Evolutionary conservation across 2,888 invertebrate genomes (phyloP).

Genomic region (Caenorhabditis sp.): DNA sequence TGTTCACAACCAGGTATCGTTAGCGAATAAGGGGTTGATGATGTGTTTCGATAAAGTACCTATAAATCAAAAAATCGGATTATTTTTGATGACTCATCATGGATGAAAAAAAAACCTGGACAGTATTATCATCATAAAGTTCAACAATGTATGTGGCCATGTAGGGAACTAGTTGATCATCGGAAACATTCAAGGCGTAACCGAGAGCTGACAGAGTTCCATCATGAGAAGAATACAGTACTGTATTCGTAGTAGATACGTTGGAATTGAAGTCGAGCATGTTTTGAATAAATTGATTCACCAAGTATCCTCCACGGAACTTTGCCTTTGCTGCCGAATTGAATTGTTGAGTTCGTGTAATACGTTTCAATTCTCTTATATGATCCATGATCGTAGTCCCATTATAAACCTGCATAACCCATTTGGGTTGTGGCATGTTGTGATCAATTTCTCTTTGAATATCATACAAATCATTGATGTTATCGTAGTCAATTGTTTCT

Average conservation of each 20-base stretch:
- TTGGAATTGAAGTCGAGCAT: constrained; percentile 27
- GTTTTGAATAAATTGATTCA: constrained; percentile 28
- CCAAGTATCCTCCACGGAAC: constrained; percentile 27
- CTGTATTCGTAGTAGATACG: constrained; percentile 18
- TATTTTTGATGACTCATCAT: background rate
- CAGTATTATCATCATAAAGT: constrained; percentile 39
- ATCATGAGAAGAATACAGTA: constrained; percentile 51
- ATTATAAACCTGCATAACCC: constrained; percentile 40
- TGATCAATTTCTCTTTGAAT: constrained; percentile 47
- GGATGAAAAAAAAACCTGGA: constrained; percentile 24
- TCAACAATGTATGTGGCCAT: constrained; percentile 45
- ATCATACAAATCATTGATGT: constrained; percentile 48
- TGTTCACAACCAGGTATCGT: constrained; percentile 26
- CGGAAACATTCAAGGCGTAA: constrained; percentile 42
- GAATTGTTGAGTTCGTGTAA: constrained; percentile 34
- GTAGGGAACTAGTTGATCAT: constrained; percentile 50
- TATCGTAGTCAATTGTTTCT: constrained; percentile 32
- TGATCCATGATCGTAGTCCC: constrained; percentile 40
- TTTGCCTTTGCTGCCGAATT: constrained; percentile 39
- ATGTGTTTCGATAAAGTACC: constrained; percentile 38
- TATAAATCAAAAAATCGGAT: background rate
- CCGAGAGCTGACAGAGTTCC: constrained; percentile 44
- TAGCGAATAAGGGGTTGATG: constrained; percentile 18
- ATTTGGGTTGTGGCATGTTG: constrained; percentile 40
- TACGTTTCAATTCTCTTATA: constrained; percentile 39